Base-by-base conservation (phyloP, 2,113 vertebrate species). In the Cheirogaleus medius region DNA sequence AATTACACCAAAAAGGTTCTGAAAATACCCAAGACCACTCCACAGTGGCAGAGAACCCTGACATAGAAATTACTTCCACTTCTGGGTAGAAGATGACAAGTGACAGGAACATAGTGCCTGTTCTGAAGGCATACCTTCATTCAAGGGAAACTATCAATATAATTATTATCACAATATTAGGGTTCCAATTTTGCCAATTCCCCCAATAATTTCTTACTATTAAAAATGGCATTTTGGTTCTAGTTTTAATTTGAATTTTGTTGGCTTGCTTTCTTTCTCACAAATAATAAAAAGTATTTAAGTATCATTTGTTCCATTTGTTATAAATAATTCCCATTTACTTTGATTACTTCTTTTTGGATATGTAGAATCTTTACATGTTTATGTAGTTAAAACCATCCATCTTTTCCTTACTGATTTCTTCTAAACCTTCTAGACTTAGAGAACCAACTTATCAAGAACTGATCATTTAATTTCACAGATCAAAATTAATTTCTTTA, bases 231-330 rank as follows among this genome's bases (percentile, higher is more conserved):
- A 90, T 95, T 85, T 54, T 54, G 1, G 1, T 15, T 34, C 18
- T 47, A 86, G 23, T 87, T 95, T 86, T 76, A 92, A 77, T 58
- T 87, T 95, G 27, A 20, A 71, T 64, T 94, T 78, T 97, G 21
- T 39, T 56, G 42, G 34, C 52, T 60, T 83, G 49, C 34, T 44
- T 42, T 86, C 68, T 81, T 86, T 49, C 34, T 54, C 44, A 71
- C 3, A 91, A 68, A 84, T 6, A 69, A 89, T 29, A 87, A 93
- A 90, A 91, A 3, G 74, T 47, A 49, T 27, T 84, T 74, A 44
- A 54, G 52, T 37, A 71, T 7, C 29, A n/a, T 44, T 64, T 95
- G 68, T 87, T 87, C n/a, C 18, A 80, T 12, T 77, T 90, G 83
- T 58, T 84, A 92, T 25, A 92, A 60, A 77, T 58, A 93, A 42